phyloP scores from a whole-genome alignment of 2,113 vertebrate species.

The Terrapene triunguis region DNA sequence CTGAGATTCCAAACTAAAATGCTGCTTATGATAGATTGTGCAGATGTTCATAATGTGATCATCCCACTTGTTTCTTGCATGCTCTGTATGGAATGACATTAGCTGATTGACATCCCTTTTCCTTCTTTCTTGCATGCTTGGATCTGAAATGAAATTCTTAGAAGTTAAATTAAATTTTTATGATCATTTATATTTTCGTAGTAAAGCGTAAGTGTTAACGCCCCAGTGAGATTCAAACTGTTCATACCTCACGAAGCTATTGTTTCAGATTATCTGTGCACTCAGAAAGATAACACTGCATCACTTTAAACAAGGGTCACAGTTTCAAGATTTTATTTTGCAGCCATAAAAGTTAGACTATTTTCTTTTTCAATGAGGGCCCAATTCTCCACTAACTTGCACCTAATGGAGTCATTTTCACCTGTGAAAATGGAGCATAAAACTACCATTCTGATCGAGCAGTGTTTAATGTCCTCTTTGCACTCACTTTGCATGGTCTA shows the following conservation, averaged over 20 bases:
- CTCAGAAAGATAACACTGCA: neutral
- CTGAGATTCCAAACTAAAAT: neutral
- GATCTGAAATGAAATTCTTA: neutral
- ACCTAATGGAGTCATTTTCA: neutral
- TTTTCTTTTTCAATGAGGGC: neutral
- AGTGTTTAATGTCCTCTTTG: conserved; percentile 35
- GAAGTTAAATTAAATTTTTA: neutral
- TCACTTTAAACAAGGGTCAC: neutral
- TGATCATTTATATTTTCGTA: neutral
- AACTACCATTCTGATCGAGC: conserved; percentile 32
- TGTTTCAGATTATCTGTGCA: neutral
- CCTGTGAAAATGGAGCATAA: neutral
- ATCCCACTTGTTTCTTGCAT: neutral
- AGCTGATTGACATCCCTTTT: neutral
- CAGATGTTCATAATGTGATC: neutral
- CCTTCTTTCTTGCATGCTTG: neutral
- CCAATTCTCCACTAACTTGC: neutral
- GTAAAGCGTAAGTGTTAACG: neutral
- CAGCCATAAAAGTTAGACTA: neutral
- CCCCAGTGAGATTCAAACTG: neutral
- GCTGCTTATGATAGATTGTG: neutral
- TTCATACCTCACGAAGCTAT: neutral
- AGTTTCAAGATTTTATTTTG: neutral
- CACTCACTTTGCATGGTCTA: conserved; percentile 32
- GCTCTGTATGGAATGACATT: neutral